Conservation (phyloP, 2,888 invertebrate genomes). For the Hololepta plana region DNA sequence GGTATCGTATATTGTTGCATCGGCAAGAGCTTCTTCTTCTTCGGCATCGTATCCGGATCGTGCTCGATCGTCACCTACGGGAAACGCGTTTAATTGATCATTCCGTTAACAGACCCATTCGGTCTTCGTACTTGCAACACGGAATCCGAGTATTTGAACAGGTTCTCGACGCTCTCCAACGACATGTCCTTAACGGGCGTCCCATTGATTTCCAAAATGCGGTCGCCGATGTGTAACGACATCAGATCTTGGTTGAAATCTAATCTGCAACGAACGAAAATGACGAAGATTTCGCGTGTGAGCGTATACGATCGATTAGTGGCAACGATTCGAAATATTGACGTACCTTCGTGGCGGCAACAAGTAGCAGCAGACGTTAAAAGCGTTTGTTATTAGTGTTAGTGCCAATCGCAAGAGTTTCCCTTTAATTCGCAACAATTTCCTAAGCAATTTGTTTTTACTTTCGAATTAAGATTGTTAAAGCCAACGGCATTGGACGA, state of each 20-base stretch:
- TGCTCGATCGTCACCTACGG: conserved; percentile 70
- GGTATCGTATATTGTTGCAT: conserved; percentile 15
- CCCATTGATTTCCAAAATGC: conserved; percentile 85
- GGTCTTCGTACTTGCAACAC: conserved; percentile 45
- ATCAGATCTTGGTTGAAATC: conserved; percentile 67
- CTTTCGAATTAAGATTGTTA: background rate
- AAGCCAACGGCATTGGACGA: conserved; percentile 1
- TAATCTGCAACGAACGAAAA: conserved; percentile 34
- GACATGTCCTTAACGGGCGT: conserved; percentile 67
- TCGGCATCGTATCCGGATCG: conserved; percentile 57
- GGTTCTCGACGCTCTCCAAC: conserved; percentile 58
- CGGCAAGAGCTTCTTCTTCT: conserved; percentile 19
- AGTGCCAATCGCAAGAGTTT: conserved; percentile 50
- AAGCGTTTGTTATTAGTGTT: conserved; percentile 50
- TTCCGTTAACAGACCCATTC: background rate
- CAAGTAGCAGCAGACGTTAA: conserved; percentile 54
- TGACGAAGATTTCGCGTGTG: too few species aligned
- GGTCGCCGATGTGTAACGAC: conserved; percentile 80
- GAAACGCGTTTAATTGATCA: background rate
- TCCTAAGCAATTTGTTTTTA: too few species aligned
- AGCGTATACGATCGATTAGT: too few species aligned
- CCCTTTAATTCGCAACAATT: conserved; percentile 47
- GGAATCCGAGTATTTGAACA: conserved; percentile 51
- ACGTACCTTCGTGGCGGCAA: too few species aligned
- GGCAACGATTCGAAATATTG: too few species aligned